Percentiles rank a stretch among this genome's conserved stretches.
Evolutionary conservation across 2,113 vertebrate genomes (phyloP).

Genomic region (Perca fluviatilis): DNA sequence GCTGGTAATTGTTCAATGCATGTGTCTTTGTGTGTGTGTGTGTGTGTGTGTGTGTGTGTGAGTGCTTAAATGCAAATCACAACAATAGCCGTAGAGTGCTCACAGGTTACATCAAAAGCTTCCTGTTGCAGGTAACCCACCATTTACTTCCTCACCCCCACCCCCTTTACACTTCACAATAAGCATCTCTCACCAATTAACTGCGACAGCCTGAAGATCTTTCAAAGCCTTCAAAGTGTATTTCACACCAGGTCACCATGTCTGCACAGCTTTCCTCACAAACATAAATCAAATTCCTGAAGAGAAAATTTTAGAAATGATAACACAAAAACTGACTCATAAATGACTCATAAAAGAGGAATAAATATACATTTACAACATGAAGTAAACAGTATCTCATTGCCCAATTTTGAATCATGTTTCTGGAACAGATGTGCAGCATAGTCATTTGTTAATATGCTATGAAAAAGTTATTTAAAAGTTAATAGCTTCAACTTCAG

Average conservation of each 20-base stretch:
- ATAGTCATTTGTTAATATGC: neutral
- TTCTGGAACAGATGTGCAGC: neutral
- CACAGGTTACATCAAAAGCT: constrained; percentile 67
- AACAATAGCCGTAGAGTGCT: constrained; percentile 26
- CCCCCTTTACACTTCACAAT: constrained; percentile 54
- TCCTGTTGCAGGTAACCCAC: constrained; percentile 66
- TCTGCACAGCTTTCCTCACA: constrained; percentile 18
- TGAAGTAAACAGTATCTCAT: neutral
- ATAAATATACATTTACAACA: neutral
- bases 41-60: constrained; percentile 22
- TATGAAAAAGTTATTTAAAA: neutral
- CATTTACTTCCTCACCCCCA: constrained; percentile 28
- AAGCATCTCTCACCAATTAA: constrained; percentile 62
- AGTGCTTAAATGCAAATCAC: constrained; percentile 63
- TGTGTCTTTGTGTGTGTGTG: constrained; percentile 21
- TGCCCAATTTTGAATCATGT: neutral
- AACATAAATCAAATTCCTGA: neutral
- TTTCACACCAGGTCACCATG: constrained; percentile 31
- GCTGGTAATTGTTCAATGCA: constrained; percentile 40
- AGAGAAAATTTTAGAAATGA: neutral
- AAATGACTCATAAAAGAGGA: neutral
- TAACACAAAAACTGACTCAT: neutral
- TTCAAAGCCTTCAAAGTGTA: constrained; percentile 38
- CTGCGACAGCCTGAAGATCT: constrained; percentile 18
- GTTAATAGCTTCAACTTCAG: neutral